A percentile compares a stretch with the other conserved stretches of the same genome.
phyloP scores from a whole-genome alignment of 2,888 invertebrate species.

The Galerucella nymphaeae region DNA sequence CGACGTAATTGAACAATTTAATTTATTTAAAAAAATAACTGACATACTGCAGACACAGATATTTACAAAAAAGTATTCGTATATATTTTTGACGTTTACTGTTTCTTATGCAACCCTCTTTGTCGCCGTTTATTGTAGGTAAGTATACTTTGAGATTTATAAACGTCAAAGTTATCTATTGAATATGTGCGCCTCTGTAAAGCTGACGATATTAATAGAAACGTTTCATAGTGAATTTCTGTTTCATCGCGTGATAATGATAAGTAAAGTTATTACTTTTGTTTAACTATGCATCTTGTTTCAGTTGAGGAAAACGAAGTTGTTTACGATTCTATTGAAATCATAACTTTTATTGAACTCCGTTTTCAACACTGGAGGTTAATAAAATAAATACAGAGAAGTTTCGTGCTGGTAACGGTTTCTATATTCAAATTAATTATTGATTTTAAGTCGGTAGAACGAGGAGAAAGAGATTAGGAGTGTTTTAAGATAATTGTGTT shows the following conservation, averaged over 20 bases:
- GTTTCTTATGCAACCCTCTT: no score
- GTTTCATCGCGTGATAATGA: conserved; percentile 26
- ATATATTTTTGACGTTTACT: no score
- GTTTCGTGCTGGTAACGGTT: conserved; percentile 31
- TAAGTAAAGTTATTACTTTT: conserved; percentile 18
- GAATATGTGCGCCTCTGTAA: neutral
- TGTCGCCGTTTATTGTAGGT: no score
- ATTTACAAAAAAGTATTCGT: no score
- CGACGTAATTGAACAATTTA: no score
- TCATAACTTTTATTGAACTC: conserved; percentile 31
- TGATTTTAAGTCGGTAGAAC: conserved; percentile 7
- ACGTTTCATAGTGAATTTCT: neutral
- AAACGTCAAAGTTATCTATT: no score
- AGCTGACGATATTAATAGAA: neutral
- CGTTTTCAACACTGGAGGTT: conserved; percentile 22
- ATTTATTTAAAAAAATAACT: no score
- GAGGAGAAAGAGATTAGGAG: neutral
- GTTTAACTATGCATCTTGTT: conserved; percentile 29
- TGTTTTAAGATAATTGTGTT: neutral
- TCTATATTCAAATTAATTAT: conserved; percentile 33
- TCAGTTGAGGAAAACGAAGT: conserved; percentile 22
- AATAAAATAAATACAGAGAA: conserved; percentile 30
- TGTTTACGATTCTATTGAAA: conserved; percentile 35
- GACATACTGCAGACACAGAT: no score
- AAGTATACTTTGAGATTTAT: no score